These are phyloP conservation scores for Enteromius treurensis DNA, from an alignment of 2,797 vertebrate species.

Conservation along the genomic window DNA sequence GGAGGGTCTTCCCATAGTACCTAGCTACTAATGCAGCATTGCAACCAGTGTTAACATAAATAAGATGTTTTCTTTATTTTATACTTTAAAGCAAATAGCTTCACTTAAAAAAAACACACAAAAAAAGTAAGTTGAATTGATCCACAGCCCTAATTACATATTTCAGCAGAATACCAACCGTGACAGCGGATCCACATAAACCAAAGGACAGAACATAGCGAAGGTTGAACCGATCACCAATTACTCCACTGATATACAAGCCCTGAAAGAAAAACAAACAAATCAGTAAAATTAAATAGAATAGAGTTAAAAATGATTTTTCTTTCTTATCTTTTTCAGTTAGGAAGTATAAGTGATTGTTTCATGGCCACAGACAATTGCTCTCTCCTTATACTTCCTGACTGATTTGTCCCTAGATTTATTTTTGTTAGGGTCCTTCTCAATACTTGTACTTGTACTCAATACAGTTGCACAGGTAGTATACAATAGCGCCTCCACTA, in stretches of 20 bases:
- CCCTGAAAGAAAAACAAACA: slow-evolving; percentile 75
- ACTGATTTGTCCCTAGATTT: neutral
- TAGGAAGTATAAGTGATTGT: neutral
- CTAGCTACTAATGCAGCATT: neutral
- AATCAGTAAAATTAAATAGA: neutral
- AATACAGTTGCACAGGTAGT: neutral
- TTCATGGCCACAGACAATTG: neutral
- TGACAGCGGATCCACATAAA: slow-evolving; percentile 91
- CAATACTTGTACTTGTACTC: neutral
- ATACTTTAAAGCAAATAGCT: neutral
- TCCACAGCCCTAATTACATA: neutral
- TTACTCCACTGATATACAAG: slow-evolving; percentile 90
- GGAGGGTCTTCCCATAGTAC: neutral
- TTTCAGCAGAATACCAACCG: slow-evolving; percentile 68
- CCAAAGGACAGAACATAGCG: slow-evolving; percentile 92
- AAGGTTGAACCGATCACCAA: slow-evolving; percentile 92
- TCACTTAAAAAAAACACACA: neutral
- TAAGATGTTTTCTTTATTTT: neutral
- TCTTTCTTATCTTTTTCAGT: too few species aligned
- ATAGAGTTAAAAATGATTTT: neutral
- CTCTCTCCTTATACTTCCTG: neutral
- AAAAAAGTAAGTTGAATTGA: neutral
- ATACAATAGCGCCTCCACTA: neutral
- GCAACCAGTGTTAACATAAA: neutral
- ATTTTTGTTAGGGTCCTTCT: neutral